These are phyloP conservation scores for Halictus quadricinctus DNA, from an alignment of 2,888 invertebrate species.

Conservation along the genomic window DNA sequence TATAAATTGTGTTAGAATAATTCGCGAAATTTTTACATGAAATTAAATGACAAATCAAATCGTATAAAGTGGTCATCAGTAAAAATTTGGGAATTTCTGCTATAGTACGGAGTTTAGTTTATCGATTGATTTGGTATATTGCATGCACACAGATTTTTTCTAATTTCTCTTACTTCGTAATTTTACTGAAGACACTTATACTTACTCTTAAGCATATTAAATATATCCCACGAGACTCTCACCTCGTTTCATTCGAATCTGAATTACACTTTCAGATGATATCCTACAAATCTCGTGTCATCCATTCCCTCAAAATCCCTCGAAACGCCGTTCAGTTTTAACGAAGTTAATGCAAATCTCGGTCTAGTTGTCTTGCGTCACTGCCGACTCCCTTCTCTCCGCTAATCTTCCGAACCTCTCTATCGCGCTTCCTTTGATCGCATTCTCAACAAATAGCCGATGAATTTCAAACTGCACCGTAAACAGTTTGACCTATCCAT, in stretches of 20 bases:
- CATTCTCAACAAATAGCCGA: not conserved
- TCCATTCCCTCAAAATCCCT: not conserved
- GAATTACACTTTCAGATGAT: constrained; percentile 13
- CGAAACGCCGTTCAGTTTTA: not conserved
- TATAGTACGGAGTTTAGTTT: too few species aligned
- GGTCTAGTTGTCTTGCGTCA: not conserved
- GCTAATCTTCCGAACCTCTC: not conserved
- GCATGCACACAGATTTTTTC: too few species aligned
- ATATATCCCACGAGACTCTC: not conserved
- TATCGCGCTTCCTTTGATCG: not conserved
- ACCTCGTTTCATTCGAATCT: not conserved
- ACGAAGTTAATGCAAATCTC: not conserved
- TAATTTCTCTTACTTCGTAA: too few species aligned
- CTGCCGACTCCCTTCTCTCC: not conserved
- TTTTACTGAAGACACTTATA: too few species aligned
- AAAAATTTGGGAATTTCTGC: too few species aligned
- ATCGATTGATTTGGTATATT: too few species aligned
- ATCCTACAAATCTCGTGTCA: not conserved
- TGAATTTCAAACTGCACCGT: not conserved
- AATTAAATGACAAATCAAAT: too few species aligned
- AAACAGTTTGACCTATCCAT: not conserved
- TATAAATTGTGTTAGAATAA: too few species aligned
- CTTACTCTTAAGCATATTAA: too few species aligned
- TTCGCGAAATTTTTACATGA: too few species aligned
- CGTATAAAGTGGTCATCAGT: too few species aligned